Base-by-base conservation (phyloP, 2,888 invertebrate genomes). In the Eledone cirrhosa region DNA sequence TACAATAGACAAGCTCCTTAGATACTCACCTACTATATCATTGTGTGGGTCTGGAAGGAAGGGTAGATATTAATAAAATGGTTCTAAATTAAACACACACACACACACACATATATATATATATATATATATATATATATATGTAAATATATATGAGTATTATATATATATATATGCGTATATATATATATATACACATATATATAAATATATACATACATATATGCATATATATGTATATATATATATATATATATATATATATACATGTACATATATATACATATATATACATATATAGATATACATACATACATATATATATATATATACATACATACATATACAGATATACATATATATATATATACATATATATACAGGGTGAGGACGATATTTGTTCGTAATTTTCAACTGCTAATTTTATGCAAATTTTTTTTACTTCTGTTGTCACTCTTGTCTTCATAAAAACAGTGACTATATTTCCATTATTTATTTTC, bases 321-420 rank as follows among this genome's bases (percentile, higher is more conserved):
- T 53, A 53, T 53, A 53, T 53, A 53, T 53, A 53, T 53, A 53
- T 53, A 53, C n/a, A 53, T 53, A 53, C n/a, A 53, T 53, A 53
- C n/a, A 53, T 53, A 53, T 53, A 53, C n/a, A 53, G 19, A 53
- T 53, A 53, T 53, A 53, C n/a, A 53, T 53, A 53, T 53, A 53
- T 16, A 22, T 4, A n/a, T 53, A 53, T 53, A 53, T 22, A 53
- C 53, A 53, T 22, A 53, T 53, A 22, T 53, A 1, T n/a, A 53
- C n/a, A 22, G 53, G n/a, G n/a, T 53, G n/a, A 22, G 19, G 53
- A 53, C 19, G 19, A 22, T n/a, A n/a, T n/a, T n/a, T n/a, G n/a
- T n/a, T n/a, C n/a, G n/a, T n/a, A n/a, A n/a, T n/a, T n/a, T n/a
- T 53, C 53, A 53, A 22, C n/a, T 19, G 19, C 19, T 53, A 53